These are phyloP conservation scores for Scolopax mira DNA, from an alignment of 2,113 vertebrate genomes.

Conservation along the genomic window DNA sequence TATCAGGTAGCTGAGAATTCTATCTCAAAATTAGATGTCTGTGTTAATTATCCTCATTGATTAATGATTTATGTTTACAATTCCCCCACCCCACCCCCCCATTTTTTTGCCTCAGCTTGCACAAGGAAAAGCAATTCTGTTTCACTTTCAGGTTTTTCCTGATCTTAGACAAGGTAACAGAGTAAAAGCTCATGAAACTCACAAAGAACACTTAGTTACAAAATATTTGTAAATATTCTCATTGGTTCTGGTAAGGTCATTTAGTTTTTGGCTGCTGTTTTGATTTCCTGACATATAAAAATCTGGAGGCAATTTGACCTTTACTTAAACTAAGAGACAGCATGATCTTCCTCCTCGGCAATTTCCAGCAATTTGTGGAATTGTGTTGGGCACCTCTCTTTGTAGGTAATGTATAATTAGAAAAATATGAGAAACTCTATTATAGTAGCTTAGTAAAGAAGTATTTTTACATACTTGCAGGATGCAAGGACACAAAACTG, in stretches of 20 bases:
- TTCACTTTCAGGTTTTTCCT: neutral
- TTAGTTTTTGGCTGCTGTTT: neutral
- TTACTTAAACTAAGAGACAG: neutral
- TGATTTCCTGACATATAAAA: neutral
- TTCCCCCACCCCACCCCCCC: neutral
- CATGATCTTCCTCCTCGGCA: neutral
- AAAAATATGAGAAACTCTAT: conserved; percentile 62
- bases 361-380: neutral
- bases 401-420: conserved; percentile 46
- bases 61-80: neutral
- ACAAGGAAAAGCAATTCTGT: neutral
- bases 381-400: conserved; percentile 56
- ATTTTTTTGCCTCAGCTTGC: neutral
- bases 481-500: conserved; percentile 66
- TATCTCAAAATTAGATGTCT: neutral
- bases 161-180: neutral
- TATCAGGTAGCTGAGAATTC: neutral
- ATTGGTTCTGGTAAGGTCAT: neutral
- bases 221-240: neutral
- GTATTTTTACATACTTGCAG: conserved; percentile 64
- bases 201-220: neutral
- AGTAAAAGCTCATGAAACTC: neutral
- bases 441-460: conserved; percentile 64
- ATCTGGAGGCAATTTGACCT: neutral
- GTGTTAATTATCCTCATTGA: neutral